These are phyloP conservation scores for Stenodera caucasica DNA, from an alignment of 2,888 invertebrate genomes.

Conservation along the genomic window DNA sequence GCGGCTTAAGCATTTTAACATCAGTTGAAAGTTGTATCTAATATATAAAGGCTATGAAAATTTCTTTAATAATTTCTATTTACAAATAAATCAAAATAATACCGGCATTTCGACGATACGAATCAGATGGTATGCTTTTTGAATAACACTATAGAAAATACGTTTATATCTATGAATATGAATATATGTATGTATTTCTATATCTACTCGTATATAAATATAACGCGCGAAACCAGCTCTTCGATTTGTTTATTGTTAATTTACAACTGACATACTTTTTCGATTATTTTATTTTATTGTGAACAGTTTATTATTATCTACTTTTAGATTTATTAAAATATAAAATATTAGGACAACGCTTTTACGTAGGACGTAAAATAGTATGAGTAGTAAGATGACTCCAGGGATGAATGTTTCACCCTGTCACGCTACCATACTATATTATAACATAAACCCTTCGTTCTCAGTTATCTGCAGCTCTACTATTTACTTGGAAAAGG, in stretches of 20 bases:
- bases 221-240: no score
- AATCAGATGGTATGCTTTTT: conserved; percentile 21
- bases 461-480: conserved; percentile 24
- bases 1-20: conserved; percentile 34
- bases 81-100: conserved; percentile 25
- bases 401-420: conserved; percentile 26
- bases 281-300: neutral
- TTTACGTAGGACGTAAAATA: conserved; percentile 26
- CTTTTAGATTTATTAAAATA: conserved; percentile 26
- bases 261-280: neutral
- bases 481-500: conserved; percentile 16
- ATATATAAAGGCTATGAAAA: conserved; percentile 20
- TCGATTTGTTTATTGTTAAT: neutral
- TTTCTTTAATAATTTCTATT: conserved; percentile 17
- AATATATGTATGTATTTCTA: no score
- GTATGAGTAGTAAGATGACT: conserved; percentile 29
- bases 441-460: conserved; percentile 25
- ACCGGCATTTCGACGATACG: conserved; percentile 22
- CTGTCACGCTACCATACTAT: conserved; percentile 25
- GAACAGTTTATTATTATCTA: conserved; percentile 11
- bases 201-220: no score
- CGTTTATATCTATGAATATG: no score
- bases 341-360: conserved; percentile 28
- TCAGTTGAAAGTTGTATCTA: conserved; percentile 25
- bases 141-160: neutral